Conservation (phyloP, 2,888 invertebrate species). For the Helleia helle region DNA sequence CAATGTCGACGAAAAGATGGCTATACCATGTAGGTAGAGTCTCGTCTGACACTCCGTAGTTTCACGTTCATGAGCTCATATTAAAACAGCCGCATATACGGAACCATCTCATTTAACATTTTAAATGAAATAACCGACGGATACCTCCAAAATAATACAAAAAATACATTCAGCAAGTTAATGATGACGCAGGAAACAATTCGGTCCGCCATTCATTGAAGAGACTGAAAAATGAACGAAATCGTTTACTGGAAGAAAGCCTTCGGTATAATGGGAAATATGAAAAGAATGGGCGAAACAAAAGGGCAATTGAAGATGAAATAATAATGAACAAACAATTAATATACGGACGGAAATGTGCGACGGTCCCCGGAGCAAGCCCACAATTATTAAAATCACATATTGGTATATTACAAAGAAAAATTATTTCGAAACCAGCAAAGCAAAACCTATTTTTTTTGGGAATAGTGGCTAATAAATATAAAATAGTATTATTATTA, state of each 20-base stretch:
- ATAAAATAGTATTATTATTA: too few species aligned
- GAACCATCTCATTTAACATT: slow-evolving; percentile 15
- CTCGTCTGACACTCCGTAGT: too few species aligned
- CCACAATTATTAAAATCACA: slow-evolving; percentile 7
- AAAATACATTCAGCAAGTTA: slow-evolving; percentile 48
- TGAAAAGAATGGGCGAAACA: slow-evolving; percentile 58
- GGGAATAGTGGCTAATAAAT: too few species aligned
- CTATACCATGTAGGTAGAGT: too few species aligned
- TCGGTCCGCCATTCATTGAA: slow-evolving; percentile 44
- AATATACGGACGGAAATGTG: slow-evolving; percentile 49
- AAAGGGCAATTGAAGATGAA: slow-evolving; percentile 71
- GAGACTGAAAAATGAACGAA: slow-evolving; percentile 57
- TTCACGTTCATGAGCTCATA: too few species aligned
- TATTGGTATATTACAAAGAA: too few species aligned
- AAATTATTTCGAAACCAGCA: too few species aligned
- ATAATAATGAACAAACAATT: slow-evolving; percentile 73
- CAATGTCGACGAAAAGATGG: too few species aligned
- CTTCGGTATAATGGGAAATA: slow-evolving; percentile 55
- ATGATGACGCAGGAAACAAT: slow-evolving; percentile 64
- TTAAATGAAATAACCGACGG: slow-evolving; percentile 29
- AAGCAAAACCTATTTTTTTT: too few species aligned
- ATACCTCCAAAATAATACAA: slow-evolving; percentile 23
- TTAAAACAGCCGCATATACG: slow-evolving; percentile 11
- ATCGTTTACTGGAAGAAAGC: slow-evolving; percentile 59
- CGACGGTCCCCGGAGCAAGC: slow-evolving; percentile 1